A percentile compares a stretch with the other conserved stretches of the same genome.
Conservation (phyloP, 2,797 vertebrate species). For the Urosaurus nigricauda region DNA sequence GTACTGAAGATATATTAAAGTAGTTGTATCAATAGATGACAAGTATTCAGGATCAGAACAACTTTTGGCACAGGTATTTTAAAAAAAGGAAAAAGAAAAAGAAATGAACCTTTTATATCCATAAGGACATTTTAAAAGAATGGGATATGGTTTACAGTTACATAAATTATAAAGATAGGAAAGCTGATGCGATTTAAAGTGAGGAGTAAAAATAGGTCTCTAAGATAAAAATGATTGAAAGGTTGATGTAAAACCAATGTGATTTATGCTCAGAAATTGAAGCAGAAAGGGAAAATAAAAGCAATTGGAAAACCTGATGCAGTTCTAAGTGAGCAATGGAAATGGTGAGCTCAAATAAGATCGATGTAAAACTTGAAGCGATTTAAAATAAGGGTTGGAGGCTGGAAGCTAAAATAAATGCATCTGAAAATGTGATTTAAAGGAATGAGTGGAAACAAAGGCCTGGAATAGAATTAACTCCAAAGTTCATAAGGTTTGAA, state of each 20-base stretch:
- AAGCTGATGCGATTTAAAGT: constrained; percentile 59
- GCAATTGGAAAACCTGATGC: constrained; percentile 45
- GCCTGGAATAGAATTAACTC: constrained; percentile 23
- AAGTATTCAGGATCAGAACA: constrained; percentile 21
- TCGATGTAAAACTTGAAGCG: constrained; percentile 36
- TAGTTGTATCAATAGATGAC: not conserved
- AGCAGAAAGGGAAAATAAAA: constrained; percentile 60
- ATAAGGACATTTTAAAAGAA: constrained; percentile 51
- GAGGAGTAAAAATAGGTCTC: constrained; percentile 56
- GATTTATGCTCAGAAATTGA: constrained; percentile 62
- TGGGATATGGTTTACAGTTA: constrained; percentile 35
- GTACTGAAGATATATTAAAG: constrained; percentile 13
- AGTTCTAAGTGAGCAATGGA: constrained; percentile 46
- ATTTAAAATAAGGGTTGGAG: constrained; percentile 47
- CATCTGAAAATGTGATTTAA: constrained; percentile 47
- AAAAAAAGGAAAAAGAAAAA: not conserved
- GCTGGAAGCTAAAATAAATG: constrained; percentile 10
- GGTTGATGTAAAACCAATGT: constrained; percentile 60
- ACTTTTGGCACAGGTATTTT: not conserved
- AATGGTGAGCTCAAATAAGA: constrained; percentile 53
- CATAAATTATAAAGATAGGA: constrained; percentile 51
- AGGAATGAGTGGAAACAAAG: constrained; percentile 29
- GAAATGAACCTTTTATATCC: constrained; percentile 30
- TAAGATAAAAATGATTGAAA: constrained; percentile 61
- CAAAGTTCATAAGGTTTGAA: constrained; percentile 6